phyloP scores from a whole-genome alignment of 2,888 invertebrate genomes.

The Cactoblastis cactorum region DNA sequence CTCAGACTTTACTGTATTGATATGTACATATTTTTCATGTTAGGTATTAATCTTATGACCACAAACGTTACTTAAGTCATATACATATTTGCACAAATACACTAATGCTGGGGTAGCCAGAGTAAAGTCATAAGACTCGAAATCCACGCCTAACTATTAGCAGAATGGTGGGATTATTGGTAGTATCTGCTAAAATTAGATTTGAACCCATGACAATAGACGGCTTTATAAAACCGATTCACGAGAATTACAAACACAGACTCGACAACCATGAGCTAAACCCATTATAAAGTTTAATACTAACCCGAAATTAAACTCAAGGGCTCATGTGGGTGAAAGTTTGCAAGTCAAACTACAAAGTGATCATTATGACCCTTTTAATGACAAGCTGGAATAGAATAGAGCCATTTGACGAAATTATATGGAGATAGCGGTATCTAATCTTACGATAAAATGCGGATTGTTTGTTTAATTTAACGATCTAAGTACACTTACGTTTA shows the following conservation, averaged over 20 bases:
- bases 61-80: too few relatives aligned
- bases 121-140: too few relatives aligned
- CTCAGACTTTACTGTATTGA: too few relatives aligned
- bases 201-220: not conserved
- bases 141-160: too few relatives aligned
- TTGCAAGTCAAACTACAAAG: constrained; percentile 8
- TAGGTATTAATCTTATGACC: too few relatives aligned
- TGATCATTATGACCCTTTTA: constrained; percentile 4
- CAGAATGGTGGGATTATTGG: too few relatives aligned
- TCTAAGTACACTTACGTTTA: too few relatives aligned
- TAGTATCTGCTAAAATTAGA: too few relatives aligned
- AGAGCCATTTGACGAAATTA: not conserved
- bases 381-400: not conserved
- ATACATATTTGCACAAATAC: too few relatives aligned
- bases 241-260: not conserved
- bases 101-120: too few relatives aligned
- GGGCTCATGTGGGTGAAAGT: not conserved
- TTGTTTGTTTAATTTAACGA: too few relatives aligned
- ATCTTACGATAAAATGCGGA: not conserved
- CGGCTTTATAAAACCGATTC: not conserved
- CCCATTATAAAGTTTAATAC: constrained; percentile 7
- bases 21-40: too few relatives aligned
- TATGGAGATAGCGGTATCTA: not conserved
- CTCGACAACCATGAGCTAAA: not conserved
- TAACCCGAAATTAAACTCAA: constrained; percentile 8